Evolutionary conservation across 2,888 invertebrate species (phyloP), one percentile per base, ranked within the genome.

Genomic region (Odontomyia ornata): DNA sequence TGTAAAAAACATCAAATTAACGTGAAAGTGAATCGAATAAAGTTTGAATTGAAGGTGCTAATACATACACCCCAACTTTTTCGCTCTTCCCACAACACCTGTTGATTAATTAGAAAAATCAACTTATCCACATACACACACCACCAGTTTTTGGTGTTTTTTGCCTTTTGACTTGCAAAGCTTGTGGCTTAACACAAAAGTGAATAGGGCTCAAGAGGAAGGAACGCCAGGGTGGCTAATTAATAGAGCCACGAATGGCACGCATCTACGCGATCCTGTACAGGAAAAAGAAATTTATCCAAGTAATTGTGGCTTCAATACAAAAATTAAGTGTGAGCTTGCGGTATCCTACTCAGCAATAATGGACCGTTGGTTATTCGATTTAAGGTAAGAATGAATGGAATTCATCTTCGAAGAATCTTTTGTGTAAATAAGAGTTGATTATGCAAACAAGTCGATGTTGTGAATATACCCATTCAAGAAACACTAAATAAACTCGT

Each of bases 211-310:
- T 27, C 65, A 64, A 18, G 18, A 23, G 46, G 18, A n/a, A 30
- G 64, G 5, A 60, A 64, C 7, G 28, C 28, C 5, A n/a, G 28
- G 23, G 23, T 28, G 25, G 15, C 47, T 11, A 69, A 47, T 69
- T 69, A 69, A 69, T 69, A 47, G 46, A 47, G 47, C 46, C 25
- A 69, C 30, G 30, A 47, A 47, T 21, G 25, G 30, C 46, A 47
- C 46, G 47, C n/a, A 47, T 11, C 25, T 69, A 69, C 69, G 69
- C 46, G 69, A 69, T 69, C 69, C 69, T 69, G 69, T 5, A 46
- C 47, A 69, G 69, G 69, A 69, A 69, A 23, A 21, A 9, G 2
- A 30, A 69, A 47, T 23, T 25, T 25, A 69, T 25, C 25, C 13
- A 47, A 69, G 30, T 36, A 15, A n/a, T 43, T 30, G 18, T 21